phyloP scores from a whole-genome alignment of 1,140 invertebrate genomes.

The Conus betulinus region DNA sequence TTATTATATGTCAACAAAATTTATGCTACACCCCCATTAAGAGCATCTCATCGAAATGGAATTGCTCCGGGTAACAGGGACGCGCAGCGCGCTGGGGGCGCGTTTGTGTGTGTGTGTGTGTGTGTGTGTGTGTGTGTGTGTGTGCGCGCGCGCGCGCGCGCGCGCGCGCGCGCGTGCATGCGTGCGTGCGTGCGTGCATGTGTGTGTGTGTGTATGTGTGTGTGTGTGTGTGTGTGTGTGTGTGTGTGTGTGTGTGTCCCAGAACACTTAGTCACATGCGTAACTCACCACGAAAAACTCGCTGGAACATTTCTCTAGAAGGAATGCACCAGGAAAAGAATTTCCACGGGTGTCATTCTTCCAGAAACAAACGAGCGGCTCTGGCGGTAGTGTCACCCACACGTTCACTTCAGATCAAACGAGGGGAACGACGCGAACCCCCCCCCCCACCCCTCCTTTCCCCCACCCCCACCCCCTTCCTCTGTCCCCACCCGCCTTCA shows the following conservation, averaged over 20 bases:
- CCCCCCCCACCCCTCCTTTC: not conserved
- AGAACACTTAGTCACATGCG: not conserved
- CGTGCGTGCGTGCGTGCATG: not conserved
- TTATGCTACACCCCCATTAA: too few species aligned
- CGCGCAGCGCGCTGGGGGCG: too few species aligned
- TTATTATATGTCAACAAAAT: too few species aligned
- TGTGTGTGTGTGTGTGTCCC: not conserved
- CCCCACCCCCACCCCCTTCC: too few species aligned
- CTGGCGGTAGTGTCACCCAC: not conserved
- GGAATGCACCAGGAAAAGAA: not conserved
- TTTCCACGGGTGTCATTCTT: not conserved
- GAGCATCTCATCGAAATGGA: too few species aligned
- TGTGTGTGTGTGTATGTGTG: not conserved
- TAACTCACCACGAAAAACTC: not conserved
- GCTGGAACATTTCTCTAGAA: not conserved
- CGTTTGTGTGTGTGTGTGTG: not conserved
- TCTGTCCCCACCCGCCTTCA: too few species aligned
- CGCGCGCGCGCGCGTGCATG: not conserved
- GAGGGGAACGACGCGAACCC: not conserved
- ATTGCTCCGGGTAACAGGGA: too few species aligned
- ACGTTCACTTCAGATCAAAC: not conserved
- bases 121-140: not conserved
- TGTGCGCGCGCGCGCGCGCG: not conserved
- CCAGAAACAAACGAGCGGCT: not conserved
- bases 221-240: conserved; percentile 10